phyloP scores from a whole-genome alignment of 2,888 invertebrate genomes.

The Cabera pusaria region DNA sequence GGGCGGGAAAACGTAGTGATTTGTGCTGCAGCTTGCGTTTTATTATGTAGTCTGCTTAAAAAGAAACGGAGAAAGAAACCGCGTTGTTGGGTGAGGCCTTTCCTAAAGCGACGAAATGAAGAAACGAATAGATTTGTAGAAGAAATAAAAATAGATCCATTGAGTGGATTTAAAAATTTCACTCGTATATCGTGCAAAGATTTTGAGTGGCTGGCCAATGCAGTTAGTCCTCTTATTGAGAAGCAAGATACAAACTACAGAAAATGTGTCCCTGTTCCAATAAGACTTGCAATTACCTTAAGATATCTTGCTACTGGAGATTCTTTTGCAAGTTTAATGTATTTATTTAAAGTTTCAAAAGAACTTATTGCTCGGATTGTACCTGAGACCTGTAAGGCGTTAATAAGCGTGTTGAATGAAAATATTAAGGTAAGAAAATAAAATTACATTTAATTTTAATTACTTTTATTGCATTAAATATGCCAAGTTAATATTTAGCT shows the following conservation, averaged over 20 bases:
- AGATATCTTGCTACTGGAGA: conserved; percentile 27
- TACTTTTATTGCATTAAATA: conserved; percentile 23
- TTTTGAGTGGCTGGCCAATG: conserved; percentile 13
- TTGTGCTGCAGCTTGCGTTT: conserved; percentile 31
- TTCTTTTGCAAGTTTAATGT: conserved; percentile 23
- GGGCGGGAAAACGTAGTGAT: conserved; percentile 31
- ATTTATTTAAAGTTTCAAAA: conserved; percentile 27
- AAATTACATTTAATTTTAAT: conserved; percentile 22
- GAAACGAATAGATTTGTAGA: conserved; percentile 30
- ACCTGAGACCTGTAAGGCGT: conserved; percentile 22
- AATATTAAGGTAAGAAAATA: conserved; percentile 24
- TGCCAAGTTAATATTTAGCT: conserved; percentile 22
- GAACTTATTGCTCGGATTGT: conserved; percentile 26
- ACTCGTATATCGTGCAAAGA: conserved; percentile 24
- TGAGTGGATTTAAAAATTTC: conserved; percentile 27
- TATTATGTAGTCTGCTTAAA: conserved; percentile 14
- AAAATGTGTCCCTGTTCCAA: conserved; percentile 27
- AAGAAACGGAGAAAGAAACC: conserved; percentile 31
- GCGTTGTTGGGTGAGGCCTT: conserved; percentile 29
- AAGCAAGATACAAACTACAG: conserved; percentile 26
- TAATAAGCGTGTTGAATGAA: conserved; percentile 23
- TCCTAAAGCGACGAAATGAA: conserved; percentile 28
- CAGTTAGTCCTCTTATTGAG: conserved; percentile 18
- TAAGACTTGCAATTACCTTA: conserved; percentile 29
- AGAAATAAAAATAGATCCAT: conserved; percentile 29